Percentiles rank a stretch among this genome's conserved stretches.
Conservation (phyloP, 2,797 vertebrate species). For the Pagetopsis macropterus region DNA sequence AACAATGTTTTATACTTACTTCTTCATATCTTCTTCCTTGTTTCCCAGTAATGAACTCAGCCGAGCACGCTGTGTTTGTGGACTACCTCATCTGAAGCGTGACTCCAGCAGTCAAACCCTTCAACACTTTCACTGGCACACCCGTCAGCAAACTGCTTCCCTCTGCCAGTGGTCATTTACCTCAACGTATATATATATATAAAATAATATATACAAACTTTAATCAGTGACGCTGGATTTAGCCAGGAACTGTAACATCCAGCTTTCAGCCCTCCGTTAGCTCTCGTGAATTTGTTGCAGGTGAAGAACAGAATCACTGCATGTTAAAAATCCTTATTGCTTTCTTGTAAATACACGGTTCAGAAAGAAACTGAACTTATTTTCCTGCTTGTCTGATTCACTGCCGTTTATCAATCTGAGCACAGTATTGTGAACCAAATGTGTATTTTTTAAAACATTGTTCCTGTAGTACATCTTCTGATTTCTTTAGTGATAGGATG, state of each 20-base stretch:
- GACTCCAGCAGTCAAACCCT: conserved; percentile 60
- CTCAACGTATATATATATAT: conserved; percentile 40
- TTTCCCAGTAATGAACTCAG: conserved; percentile 72
- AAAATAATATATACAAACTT: conserved; percentile 16
- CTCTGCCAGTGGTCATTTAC: conserved; percentile 56
- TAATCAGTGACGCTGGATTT: conserved; percentile 32
- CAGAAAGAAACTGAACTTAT: conserved; percentile 6
- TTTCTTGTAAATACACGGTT: conserved; percentile 46
- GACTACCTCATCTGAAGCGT: conserved; percentile 84
- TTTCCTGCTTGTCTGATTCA: conserved; percentile 47
- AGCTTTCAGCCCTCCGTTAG: background rate
- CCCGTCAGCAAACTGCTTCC: conserved; percentile 36
- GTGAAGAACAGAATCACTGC: conserved; percentile 18
- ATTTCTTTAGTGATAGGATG: conserved; percentile 26
- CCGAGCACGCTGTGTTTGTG: conserved; percentile 57
- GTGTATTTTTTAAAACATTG: conserved; percentile 22
- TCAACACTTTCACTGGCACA: conserved; percentile 37
- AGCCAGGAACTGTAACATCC: conserved; percentile 23
- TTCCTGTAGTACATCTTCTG: conserved; percentile 3
- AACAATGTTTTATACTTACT: background rate
- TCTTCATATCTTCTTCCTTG: background rate
- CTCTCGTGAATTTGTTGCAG: conserved; percentile 26
- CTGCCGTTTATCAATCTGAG: conserved; percentile 39
- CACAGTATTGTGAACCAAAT: conserved; percentile 53
- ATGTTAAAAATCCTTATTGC: background rate